Percentiles rank a stretch among this genome's conserved stretches.
These are phyloP conservation scores for Lanistes nyassanus DNA, from an alignment of 1,140 invertebrate species.

Conservation along the genomic window DNA sequence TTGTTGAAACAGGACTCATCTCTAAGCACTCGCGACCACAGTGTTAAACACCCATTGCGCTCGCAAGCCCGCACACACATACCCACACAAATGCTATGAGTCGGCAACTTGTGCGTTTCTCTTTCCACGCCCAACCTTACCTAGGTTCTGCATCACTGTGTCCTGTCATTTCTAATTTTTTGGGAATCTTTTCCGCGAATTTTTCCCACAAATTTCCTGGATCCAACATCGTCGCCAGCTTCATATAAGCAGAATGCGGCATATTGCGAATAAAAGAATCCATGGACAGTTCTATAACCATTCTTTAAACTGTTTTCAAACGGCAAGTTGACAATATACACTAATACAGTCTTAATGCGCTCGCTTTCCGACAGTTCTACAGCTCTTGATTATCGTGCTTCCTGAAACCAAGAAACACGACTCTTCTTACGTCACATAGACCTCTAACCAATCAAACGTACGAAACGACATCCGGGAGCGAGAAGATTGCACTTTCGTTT, in stretches of 20 bases:
- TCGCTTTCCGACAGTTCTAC: not conserved
- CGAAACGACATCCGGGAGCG: too few relatives aligned
- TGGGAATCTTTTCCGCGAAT: conserved; percentile 37
- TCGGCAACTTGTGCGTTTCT: not conserved
- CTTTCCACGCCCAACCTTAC: conserved; percentile 15
- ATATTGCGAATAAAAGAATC: conserved; percentile 41
- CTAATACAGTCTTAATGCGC: not conserved
- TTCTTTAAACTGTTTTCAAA: too few relatives aligned
- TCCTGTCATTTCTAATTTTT: conserved; percentile 27
- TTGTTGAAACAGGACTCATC: not conserved
- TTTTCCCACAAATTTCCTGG: conserved; percentile 42
- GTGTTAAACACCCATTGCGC: not conserved
- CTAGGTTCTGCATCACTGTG: conserved; percentile 29
- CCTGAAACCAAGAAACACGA: not conserved
- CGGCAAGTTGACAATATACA: not conserved
- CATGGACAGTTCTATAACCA: not conserved
- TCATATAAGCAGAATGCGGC: conserved; percentile 35
- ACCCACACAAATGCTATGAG: not conserved
- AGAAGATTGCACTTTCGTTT: too few relatives aligned
- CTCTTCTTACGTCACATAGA: too few relatives aligned
- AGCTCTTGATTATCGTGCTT: not conserved
- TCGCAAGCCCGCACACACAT: not conserved
- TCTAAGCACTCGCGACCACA: not conserved
- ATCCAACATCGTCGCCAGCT: conserved; percentile 37
- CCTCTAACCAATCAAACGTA: too few relatives aligned